These are phyloP conservation scores for Ceratina japonica DNA, from an alignment of 1,140 invertebrate genomes.

Conservation along the genomic window DNA sequence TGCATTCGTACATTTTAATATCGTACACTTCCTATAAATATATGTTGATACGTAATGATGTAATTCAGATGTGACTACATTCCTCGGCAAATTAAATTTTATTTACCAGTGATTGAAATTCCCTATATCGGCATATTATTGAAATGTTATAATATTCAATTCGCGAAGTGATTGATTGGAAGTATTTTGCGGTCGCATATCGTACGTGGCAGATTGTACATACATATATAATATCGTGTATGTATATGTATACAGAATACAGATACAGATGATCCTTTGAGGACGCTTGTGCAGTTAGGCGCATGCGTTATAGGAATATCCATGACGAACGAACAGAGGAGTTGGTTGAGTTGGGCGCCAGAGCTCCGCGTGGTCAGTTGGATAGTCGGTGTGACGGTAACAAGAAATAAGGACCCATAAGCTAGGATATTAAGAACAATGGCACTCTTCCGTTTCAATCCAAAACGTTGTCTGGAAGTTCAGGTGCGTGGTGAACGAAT, in stretches of 20 bases:
- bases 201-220: no score
- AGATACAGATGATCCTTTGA: constrained; percentile 34
- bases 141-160: constrained; percentile 8
- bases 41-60: no score
- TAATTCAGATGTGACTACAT: neutral
- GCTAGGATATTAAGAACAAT: constrained; percentile 67
- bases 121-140: constrained; percentile 2
- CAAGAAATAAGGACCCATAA: constrained; percentile 42
- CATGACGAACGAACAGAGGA: constrained; percentile 38
- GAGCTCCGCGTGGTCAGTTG: constrained; percentile 70
- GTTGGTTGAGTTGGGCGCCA: constrained; percentile 71
- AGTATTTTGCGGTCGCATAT: no score
- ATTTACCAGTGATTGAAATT: constrained; percentile 28
- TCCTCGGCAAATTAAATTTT: constrained; percentile 10
- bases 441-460: constrained; percentile 76
- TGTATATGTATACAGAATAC: constrained; percentile 5
- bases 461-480: constrained; percentile 71
- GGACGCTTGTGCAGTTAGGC: constrained; percentile 1
- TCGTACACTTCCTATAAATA: no score
- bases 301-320: constrained; percentile 36
- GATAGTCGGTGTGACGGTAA: constrained; percentile 56
- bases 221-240: no score
- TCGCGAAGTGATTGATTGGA: neutral
- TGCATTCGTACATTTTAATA: no score
- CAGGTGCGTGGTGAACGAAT: constrained; percentile 63